Percentiles rank a stretch among this genome's conserved stretches.
These are phyloP conservation scores for Dendrolimus houi DNA, from an alignment of 2,888 invertebrate genomes.

Conservation along the genomic window DNA sequence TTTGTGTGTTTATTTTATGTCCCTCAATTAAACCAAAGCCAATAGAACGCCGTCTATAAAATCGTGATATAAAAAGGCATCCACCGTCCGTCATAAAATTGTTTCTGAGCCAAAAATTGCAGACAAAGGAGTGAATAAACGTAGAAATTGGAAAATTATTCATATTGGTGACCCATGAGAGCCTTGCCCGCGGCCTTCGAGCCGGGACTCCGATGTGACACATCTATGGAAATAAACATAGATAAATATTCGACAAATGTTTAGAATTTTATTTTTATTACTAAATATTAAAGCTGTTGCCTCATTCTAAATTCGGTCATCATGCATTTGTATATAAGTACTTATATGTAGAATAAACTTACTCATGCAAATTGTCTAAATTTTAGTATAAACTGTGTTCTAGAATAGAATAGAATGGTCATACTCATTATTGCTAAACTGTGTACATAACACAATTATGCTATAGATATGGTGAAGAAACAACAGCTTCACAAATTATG, in stretches of 20 bases:
- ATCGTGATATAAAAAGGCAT: conserved; percentile 28
- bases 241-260: conserved; percentile 23
- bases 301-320: conserved; percentile 1
- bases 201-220: neutral
- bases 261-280: conserved; percentile 39
- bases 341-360: no score
- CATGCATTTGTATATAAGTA: no score
- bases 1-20: no score
- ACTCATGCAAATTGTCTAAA: no score
- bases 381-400: no score
- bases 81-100: conserved; percentile 46
- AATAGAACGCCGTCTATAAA: neutral
- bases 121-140: conserved; percentile 51
- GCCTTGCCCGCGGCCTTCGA: neutral
- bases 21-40: no score
- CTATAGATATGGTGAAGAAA: no score
- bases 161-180: conserved; percentile 46
- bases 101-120: conserved; percentile 36
- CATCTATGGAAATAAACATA: neutral
- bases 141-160: conserved; percentile 60
- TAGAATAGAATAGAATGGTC: no score
- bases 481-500: no score
- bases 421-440: no score
- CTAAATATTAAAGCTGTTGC: conserved; percentile 22
- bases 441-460: no score